Evolutionary conservation across 1,140 invertebrate genomes (phyloP), one percentile per base, ranked within the genome.

Genomic region (Macrosteles quadrilineatus): DNA sequence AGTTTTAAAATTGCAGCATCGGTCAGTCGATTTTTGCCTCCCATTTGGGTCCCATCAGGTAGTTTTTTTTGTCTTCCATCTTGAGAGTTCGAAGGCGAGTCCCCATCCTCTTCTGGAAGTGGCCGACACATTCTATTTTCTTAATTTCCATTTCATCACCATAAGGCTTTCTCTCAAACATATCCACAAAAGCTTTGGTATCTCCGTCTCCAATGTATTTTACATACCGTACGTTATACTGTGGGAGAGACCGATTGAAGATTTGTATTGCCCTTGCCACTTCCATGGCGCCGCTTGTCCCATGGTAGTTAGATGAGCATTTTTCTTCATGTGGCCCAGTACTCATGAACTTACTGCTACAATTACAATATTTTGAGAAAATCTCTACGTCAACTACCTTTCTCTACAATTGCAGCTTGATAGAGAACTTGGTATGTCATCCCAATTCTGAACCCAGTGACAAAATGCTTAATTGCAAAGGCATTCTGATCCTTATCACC

Each of bases 251-350:
- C 47, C 74, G 43, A 53, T 72, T 25, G 68, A 72, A 73, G 21
- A 75, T 74, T 43, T 73, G 43, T 45, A 73, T 31, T 40, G 69
- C 71, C 30, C 69, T 67, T 27, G 63, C 59, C 17, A 71, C 68
- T 67, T 75, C 74, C 73, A 75, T 75, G 53, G 55, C 69, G 29
- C 62, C 74, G 69, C 64, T 73, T 40, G 67, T 73, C 40, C 69
- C 73, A 43, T 19, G n/a, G 62, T 73, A 72, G 67, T 76, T 76
- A 27, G 45, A 68, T n/a, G 64, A n/a, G 64, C 75, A 76, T 68
- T 57, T 43, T 32, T 72, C 50, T 14, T 19, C 23, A 55, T 70
- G 59, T 40, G 36, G 6, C 36, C 36, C 6, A 40, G 17, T 6
- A 40, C 36, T 40, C 36, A 40, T 40, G 17, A 40, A 40, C 36